Evolutionary conservation across 2,888 invertebrate genomes (phyloP).

Genomic region (Venustoraphidia nigricollis): DNA sequence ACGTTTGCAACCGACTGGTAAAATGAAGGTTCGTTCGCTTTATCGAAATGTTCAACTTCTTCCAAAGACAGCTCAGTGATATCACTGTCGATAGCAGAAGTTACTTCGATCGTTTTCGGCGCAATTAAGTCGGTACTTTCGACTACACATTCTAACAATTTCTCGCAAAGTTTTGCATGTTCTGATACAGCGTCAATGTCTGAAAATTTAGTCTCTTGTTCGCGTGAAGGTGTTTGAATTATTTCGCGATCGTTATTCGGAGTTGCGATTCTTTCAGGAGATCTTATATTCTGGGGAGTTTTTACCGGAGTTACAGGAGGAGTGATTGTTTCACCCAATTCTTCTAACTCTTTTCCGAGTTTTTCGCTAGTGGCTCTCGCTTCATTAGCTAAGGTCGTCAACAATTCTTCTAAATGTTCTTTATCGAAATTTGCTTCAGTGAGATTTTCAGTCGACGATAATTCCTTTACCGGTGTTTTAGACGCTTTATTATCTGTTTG

Average conservation of each 20-base stretch:
- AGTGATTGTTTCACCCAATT: constrained; percentile 28
- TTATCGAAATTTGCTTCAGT: constrained; percentile 24
- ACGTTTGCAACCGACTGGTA: constrained; percentile 22
- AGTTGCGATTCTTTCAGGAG: background rate
- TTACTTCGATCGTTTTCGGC: constrained; percentile 3
- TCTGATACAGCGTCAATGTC: constrained; percentile 31
- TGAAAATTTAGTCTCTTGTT: constrained; percentile 12
- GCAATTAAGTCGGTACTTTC: constrained; percentile 20
- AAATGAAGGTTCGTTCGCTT: constrained; percentile 13
- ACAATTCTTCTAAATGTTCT: constrained; percentile 49
- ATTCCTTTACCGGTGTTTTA: constrained; percentile 9
- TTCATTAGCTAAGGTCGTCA: constrained; percentile 59
- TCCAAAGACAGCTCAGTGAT: constrained; percentile 11
- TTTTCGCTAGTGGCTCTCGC: constrained; percentile 59
- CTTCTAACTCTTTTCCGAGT: constrained; percentile 41
- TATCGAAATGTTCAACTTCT: constrained; percentile 17
- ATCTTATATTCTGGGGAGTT: background rate
- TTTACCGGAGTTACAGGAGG: constrained; percentile 1
- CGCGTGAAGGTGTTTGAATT: constrained; percentile 5
- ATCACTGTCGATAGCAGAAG: background rate
- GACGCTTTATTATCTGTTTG: constrained; percentile 14
- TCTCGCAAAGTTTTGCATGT: constrained; percentile 32
- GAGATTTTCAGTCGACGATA: constrained; percentile 7
- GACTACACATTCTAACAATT: constrained; percentile 28
- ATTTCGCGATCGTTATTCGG: constrained; percentile 1